These are phyloP conservation scores for Siniperca undulata DNA, from an alignment of 2,797 vertebrate species.

Conservation along the genomic window DNA sequence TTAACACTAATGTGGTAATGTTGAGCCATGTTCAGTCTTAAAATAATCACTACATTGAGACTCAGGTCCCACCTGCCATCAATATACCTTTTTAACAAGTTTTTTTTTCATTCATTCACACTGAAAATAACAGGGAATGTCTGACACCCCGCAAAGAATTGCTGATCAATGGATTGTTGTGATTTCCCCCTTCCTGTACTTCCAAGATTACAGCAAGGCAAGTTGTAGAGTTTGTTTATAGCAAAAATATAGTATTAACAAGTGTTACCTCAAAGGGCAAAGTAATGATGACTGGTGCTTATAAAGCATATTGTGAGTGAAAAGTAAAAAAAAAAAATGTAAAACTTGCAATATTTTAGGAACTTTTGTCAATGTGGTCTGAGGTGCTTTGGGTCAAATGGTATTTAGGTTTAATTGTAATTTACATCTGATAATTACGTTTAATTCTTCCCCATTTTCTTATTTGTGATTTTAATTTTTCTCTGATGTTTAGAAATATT, in stretches of 20 bases:
- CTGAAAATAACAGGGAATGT: neutral
- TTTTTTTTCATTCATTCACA: neutral
- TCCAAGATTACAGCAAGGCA: neutral
- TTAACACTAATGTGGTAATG: neutral
- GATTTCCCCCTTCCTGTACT: neutral
- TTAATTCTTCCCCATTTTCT: neutral
- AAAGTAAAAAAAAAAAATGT: neutral
- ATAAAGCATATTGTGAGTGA: neutral
- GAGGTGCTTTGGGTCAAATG: too few relatives aligned
- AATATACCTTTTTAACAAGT: neutral
- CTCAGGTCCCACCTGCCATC: neutral
- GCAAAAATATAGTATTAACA: neutral
- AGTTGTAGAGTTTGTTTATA: neutral
- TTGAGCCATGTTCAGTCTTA: neutral
- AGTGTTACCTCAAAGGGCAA: neutral
- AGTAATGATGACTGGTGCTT: slow-evolving; percentile 1
- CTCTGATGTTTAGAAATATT: neutral
- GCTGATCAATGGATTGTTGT: neutral
- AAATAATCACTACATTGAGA: neutral
- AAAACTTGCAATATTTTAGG: neutral
- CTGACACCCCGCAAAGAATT: neutral
- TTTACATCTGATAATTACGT: neutral
- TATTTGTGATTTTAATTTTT: slow-evolving; percentile 2
- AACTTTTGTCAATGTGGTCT: neutral
- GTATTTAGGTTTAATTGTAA: too few relatives aligned